These are phyloP conservation scores for Drosophila busckii DNA, from an alignment of 1,140 invertebrate genomes.

Conservation along the genomic window DNA sequence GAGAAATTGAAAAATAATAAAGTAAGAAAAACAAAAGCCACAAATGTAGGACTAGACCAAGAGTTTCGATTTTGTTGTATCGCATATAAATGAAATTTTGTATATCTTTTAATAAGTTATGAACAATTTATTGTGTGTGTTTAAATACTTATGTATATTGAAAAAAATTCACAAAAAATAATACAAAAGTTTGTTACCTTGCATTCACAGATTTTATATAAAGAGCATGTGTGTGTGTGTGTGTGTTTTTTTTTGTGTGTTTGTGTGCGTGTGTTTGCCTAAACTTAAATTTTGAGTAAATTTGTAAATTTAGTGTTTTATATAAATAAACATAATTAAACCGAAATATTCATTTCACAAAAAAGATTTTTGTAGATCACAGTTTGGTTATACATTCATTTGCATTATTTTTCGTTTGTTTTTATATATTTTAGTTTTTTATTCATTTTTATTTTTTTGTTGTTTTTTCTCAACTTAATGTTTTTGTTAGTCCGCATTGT, in stretches of 20 bases:
- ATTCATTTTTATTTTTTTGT: constrained; percentile 15
- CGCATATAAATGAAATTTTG: constrained; percentile 56
- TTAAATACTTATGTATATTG: constrained; percentile 27
- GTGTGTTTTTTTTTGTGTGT: constrained; percentile 14
- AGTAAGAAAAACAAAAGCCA: no score
- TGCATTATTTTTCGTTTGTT: constrained; percentile 70
- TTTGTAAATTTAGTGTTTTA: constrained; percentile 19
- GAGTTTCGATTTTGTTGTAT: constrained; percentile 10
- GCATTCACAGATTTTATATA: constrained; percentile 56
- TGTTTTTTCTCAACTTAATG: constrained; percentile 19
- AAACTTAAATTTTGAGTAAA: constrained; percentile 72
- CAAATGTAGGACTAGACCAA: no score
- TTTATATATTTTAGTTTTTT: constrained; percentile 4
- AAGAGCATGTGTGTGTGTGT: no score
- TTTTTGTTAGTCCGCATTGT: no score
- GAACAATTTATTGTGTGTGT: constrained; percentile 39
- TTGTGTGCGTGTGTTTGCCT: constrained; percentile 25
- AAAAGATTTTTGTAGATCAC: constrained; percentile 71
- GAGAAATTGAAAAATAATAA: no score
- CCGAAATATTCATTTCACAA: constrained; percentile 71
- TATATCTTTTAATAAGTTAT: constrained; percentile 51
- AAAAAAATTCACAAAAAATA: constrained; percentile 63
- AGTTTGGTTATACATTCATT: constrained; percentile 77
- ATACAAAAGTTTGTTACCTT: constrained; percentile 60
- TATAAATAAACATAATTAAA: constrained; percentile 53